A percentile compares a stretch with the other conserved stretches of the same genome.
phyloP scores from a whole-genome alignment of 2,113 vertebrate genomes.

The Gambusia holbrooki region DNA sequence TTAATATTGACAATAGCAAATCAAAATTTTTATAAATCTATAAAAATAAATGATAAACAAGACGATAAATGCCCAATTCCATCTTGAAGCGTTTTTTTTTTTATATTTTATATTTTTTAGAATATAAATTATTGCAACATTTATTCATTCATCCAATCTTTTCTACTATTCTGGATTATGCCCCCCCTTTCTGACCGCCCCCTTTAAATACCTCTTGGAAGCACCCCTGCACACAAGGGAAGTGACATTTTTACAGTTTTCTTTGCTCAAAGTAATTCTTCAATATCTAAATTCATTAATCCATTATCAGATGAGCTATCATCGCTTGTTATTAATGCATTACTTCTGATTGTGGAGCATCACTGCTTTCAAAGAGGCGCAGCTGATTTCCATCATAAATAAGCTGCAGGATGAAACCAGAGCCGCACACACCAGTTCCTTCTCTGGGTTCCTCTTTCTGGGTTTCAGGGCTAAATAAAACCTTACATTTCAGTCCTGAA shows the following conservation, averaged over 20 bases:
- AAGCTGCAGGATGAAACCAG: slow-evolving; percentile 4
- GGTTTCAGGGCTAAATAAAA: slow-evolving; percentile 8
- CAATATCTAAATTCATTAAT: background rate
- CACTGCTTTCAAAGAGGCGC: slow-evolving; percentile 3
- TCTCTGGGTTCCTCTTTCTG: slow-evolving; percentile 40
- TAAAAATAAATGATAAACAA: no score
- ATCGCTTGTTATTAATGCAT: background rate
- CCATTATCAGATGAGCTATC: background rate
- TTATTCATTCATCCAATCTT: no score
- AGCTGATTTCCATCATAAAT: slow-evolving; percentile 12
- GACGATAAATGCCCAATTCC: no score
- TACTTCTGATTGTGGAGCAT: background rate
- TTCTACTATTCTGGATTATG: background rate
- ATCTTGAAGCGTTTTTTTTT: no score
- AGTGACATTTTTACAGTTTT: background rate
- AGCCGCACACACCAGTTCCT: slow-evolving; percentile 25
- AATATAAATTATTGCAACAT: no score
- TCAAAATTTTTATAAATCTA: no score
- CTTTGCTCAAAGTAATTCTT: background rate
- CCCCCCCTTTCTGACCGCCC: no score
- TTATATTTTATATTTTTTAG: no score
- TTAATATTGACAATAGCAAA: no score
- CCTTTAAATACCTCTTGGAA: background rate
- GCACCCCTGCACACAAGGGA: background rate
- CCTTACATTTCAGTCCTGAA: background rate